phyloP scores from a whole-genome alignment of 2,888 invertebrate species.

The Zelleria hepariella region DNA sequence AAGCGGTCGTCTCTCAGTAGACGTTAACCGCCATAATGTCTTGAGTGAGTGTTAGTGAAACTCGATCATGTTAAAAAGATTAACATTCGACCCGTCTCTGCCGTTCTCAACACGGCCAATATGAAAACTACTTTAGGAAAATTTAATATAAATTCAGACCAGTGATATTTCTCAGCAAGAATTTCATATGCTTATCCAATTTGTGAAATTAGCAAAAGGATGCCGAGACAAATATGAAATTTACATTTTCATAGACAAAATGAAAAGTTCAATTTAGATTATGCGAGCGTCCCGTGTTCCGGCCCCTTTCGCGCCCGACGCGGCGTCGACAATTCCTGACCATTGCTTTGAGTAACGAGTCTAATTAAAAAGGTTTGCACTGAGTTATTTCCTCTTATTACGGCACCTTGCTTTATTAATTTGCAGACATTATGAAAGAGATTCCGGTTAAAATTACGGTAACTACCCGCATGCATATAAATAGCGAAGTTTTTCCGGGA shows the following conservation, averaged over 20 bases:
- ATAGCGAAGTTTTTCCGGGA: neutral
- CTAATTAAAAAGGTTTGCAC: slow-evolving; percentile 41
- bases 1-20: slow-evolving; percentile 8
- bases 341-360: slow-evolving; percentile 26
- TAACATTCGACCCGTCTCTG: slow-evolving; percentile 24
- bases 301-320: slow-evolving; percentile 8
- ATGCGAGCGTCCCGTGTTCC: slow-evolving; percentile 9
- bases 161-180: neutral
- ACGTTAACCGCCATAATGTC: slow-evolving; percentile 32
- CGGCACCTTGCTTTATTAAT: slow-evolving; percentile 25
- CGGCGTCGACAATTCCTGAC: slow-evolving; percentile 19
- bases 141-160: neutral
- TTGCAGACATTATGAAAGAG: slow-evolving; percentile 20
- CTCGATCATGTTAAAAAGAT: slow-evolving; percentile 47
- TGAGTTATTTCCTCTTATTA: slow-evolving; percentile 25
- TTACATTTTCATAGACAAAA: neutral
- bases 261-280: slow-evolving; percentile 13
- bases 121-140: neutral
- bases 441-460: slow-evolving; percentile 16
- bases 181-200: neutral
- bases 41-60: slow-evolving; percentile 28
- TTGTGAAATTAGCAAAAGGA: neutral
- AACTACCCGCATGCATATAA: neutral
- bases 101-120: neutral
- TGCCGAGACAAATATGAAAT: neutral